Conservation (phyloP, 2,797 vertebrate species). For the Enoplosus armatus region DNA sequence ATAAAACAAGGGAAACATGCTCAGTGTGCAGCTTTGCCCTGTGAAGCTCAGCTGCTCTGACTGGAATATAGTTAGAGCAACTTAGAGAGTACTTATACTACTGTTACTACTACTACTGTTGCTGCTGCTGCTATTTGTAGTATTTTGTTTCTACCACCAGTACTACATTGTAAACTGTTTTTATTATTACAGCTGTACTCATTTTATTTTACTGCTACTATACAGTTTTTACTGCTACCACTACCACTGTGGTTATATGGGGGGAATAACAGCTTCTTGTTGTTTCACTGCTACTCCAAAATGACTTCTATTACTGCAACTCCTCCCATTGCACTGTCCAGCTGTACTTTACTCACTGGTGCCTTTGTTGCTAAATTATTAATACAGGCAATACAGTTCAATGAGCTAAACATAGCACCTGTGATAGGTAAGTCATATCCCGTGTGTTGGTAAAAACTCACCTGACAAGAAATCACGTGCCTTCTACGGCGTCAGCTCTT, state of each 20-base stretch:
- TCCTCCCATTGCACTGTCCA: neutral
- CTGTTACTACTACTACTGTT: neutral
- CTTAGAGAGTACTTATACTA: too few relatives aligned
- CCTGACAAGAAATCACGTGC: neutral
- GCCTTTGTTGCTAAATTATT: neutral
- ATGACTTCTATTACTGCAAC: neutral
- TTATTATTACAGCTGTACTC: neutral
- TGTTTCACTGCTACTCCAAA: neutral
- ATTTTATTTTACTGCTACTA: too few relatives aligned
- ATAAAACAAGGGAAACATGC: neutral
- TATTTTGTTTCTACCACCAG: neutral
- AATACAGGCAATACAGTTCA: neutral
- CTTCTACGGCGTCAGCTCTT: neutral
- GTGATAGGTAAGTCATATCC: constrained; percentile 1
- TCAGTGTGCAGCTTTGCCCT: neutral
- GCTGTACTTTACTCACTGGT: neutral
- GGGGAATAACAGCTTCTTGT: neutral
- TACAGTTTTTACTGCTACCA: too few relatives aligned
- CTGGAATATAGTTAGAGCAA: neutral
- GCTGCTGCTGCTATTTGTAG: neutral
- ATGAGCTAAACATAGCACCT: neutral
- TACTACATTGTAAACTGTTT: neutral
- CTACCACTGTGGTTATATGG: too few relatives aligned
- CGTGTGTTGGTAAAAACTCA: neutral
- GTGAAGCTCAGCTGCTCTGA: neutral